Evolutionary conservation across 53 echinoderm and acorn worm genomes (phyloP), one percentile per base, ranked within the genome.

Genomic region (Temnopleurus reevesii): DNA sequence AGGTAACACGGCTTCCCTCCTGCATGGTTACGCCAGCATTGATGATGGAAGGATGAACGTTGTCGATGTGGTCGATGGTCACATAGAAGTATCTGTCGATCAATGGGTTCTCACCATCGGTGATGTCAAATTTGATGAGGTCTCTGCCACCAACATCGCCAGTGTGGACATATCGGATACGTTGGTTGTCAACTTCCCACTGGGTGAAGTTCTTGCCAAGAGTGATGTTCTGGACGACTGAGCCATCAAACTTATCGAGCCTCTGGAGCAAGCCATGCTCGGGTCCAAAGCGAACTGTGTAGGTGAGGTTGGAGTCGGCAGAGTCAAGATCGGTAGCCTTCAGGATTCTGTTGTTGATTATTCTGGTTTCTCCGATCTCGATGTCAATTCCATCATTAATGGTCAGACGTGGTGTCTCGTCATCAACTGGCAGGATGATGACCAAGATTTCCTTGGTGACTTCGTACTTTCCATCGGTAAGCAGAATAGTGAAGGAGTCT

Each of bases 1-100:
- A 89, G 46, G 94, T 94, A 57, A 96, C 92, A 76, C 99, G 92
- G 25, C 99, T 93, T 60, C 96, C 96, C 63, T 99, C 99, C 77
- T 93, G 99, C 64, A 99, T 92, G 9, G 94, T 94, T 24, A 96
- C 94, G 90, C 99, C 99, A 60, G 96, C 94, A 71, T 99, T 99
- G 46, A 99, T 91, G 51, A 99, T 94, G 77, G 94, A 96, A 30
- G 99, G 99, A 79, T 94, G 92, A 25, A 96, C 93, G 59, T 93
- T 94, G 79, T 99, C 99, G 18, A 93, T 90, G 46, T 94, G 85
- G 59, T 99, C 93, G 38, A 99, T 84, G 87, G 89, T 99, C 24
- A 99, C 92, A 87, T 94, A 94, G 96, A 99, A 99, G 86, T 99
- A 99, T 25, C 96, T 92, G 84, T 99, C 99, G 46, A 99, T 96